Base-by-base conservation (phyloP, 2,797 vertebrate genomes). In the Ambastaia sidthimunki region DNA sequence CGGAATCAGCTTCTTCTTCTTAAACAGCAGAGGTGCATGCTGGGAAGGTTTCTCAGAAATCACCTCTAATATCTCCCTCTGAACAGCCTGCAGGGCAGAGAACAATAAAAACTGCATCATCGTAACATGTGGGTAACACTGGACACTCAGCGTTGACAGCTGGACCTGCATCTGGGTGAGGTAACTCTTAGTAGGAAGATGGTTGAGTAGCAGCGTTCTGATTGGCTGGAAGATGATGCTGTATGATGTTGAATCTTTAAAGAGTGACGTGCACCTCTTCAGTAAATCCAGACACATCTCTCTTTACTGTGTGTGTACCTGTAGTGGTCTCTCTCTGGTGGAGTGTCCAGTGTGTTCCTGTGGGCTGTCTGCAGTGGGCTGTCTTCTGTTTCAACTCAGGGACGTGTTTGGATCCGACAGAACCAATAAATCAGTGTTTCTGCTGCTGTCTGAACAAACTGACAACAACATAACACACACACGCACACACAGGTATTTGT, bases 1-100 rank as follows among this genome's bases (percentile, higher is more conserved):
- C 0, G 96, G 97, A 65, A 96, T 93, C 0, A 96, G 96, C 80
- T 96, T 97, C 91, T 93, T 97, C 90, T 94, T 98, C 76, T 97
- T 95, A 82, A 97, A 96, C 52, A 96, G 83, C 55, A 99, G 87
- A 0, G 90, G 93, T 13, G 9, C 86, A 73, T 77, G 94, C 25
- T 63, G 69, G 76, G 87, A 88, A 0, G 74, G 83, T 15, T 84
- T 88, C 0, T 37, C 71, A 37, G 90, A 87, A 44, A 98, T 74
- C 23, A 87, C 87, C 1, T 91, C 90, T 87, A 98, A 66, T 31
- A 95, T 84, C 80, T 92, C 87, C 0, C 47, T 81, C 78, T 87
- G 90, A 80, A 95, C 87, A 55, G 94, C 95, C 97, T 99, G 87
- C 48, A 85, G 85, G 69, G 82, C 47, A 82, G 44, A 71, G 67